These are phyloP conservation scores for Tetramorium parvispinum DNA, from an alignment of 1,140 invertebrate genomes.

Conservation along the genomic window DNA sequence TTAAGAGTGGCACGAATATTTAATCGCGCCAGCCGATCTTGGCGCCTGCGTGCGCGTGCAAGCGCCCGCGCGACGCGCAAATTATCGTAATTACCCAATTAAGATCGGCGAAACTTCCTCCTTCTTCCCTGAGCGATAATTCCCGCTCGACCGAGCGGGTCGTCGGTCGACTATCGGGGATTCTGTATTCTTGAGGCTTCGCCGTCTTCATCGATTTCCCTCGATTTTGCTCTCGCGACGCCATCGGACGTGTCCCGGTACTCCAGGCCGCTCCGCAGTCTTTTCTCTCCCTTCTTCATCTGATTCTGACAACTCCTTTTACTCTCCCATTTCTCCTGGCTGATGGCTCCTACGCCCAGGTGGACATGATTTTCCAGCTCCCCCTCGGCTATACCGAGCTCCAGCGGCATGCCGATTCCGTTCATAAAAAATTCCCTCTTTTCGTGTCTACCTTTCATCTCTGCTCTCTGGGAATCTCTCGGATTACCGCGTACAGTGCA, in stretches of 20 bases:
- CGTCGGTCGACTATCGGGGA: background rate
- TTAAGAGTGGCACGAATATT: conserved; percentile 40
- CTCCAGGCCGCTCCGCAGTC: background rate
- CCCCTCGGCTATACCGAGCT: conserved; percentile 16
- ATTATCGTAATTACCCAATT: conserved; percentile 49
- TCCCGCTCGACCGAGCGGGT: background rate
- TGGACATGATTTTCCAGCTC: conserved; percentile 69
- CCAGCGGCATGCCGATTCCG: conserved; percentile 66
- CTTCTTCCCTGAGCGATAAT: background rate
- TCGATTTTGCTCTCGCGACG: conserved; percentile 31
- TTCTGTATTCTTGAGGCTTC: conserved; percentile 28
- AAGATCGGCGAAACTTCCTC: conserved; percentile 19
- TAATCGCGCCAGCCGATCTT: conserved; percentile 27
- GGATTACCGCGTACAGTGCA: conserved; percentile 70
- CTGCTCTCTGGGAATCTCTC: conserved; percentile 57
- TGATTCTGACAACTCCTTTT: conserved; percentile 74
- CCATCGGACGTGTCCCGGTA: conserved; percentile 54
- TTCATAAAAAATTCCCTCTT: conserved; percentile 74
- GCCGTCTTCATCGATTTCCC: conserved; percentile 53
- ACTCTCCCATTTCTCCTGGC: conserved; percentile 42
- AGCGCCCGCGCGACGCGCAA: background rate
- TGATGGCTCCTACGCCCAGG: conserved; percentile 60
- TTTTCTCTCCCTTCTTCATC: conserved; percentile 53
- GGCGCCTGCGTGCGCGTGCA: background rate
- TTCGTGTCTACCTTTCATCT: conserved; percentile 70